Percentiles rank a stretch among this genome's conserved stretches.
Conservation (phyloP, 2,797 vertebrate species). For the Florisuga fusca region DNA sequence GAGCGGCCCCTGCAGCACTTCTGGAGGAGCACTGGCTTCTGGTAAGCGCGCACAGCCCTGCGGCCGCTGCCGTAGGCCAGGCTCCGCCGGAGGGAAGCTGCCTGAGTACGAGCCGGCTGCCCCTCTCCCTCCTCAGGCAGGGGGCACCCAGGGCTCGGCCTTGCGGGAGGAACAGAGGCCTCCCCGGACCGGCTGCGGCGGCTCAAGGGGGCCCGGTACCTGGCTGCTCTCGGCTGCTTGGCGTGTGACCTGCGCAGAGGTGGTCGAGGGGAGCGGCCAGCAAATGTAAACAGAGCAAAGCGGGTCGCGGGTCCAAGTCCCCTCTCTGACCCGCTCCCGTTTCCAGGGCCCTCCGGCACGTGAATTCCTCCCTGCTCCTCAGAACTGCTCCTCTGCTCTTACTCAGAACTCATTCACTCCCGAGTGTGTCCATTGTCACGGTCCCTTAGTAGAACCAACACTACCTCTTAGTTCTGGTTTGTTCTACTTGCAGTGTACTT, state of each 20-base stretch:
- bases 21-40: conserved; percentile 64
- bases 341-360: accelerated
- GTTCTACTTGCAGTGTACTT: background rate
- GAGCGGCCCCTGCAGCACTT: conserved; percentile 44
- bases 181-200: too few species aligned
- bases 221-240: too few species aligned
- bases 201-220: accelerated
- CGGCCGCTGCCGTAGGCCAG: background rate
- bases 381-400: accelerated
- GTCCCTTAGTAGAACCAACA: background rate
- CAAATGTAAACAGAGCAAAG: too few species aligned
- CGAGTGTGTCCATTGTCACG: background rate
- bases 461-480: background rate
- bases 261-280: background rate
- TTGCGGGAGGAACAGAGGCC: background rate
- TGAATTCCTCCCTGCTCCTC: background rate
- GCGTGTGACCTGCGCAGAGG: background rate
- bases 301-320: accelerated
- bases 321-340: too few species aligned
- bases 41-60: conserved; percentile 8
- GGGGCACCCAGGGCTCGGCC: background rate
- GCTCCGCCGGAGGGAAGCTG: background rate
- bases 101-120: too few species aligned
- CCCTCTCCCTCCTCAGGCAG: accelerated
- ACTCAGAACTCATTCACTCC: accelerated